Evolutionary conservation across 2,113 vertebrate genomes (phyloP), one percentile per base, ranked within the genome.

Genomic region (Delphinapterus leucas): DNA sequence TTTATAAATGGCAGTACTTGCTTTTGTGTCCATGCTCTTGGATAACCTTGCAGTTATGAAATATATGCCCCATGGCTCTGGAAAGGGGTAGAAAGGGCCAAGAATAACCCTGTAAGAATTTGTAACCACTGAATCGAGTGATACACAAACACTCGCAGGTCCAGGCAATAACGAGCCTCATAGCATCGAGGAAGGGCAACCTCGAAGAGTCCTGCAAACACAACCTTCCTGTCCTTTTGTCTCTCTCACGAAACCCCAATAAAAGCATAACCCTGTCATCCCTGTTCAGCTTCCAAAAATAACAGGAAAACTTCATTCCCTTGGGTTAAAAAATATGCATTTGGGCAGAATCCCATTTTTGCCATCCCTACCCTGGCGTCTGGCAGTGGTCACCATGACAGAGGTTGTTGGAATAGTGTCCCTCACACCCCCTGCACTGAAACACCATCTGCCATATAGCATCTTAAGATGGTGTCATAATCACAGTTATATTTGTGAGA

Each of bases 1-100:
- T 93, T 83, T 92, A 76, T 92, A 93, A 95, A 87, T 60, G 95
- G 67, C 31, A 83, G 10, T 63, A 53, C 15, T 95, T 96, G 28
- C 58, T 97, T 97, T 88, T 68, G 44, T 77, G 77, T 55, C 33
- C 55, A 41, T 77, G 53, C 26, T 83, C 21, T 97, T 97, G 74
- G 87, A 41, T 89, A 92, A 95, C 49, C 13, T 94, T 83, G 41
- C 77, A 83, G 67, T 61, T 93, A 80, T 83, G 94, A 96, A 89
- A 95, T 86, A 61, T 25, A 68, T 89, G 55, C 18, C 79, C 47
- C 26, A 20, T 92, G 92, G 49, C 80, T 71, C 61, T 96, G 44
- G 21, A 90, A 70, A 61, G 21, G 17, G 26, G 23, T 61, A 73
- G 70, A 25, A 90, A 96, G 9, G 20, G 71, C 95, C 95, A 97